Base-by-base conservation (phyloP, 2,888 invertebrate species). In the Thecocarcelia acutangulata region DNA sequence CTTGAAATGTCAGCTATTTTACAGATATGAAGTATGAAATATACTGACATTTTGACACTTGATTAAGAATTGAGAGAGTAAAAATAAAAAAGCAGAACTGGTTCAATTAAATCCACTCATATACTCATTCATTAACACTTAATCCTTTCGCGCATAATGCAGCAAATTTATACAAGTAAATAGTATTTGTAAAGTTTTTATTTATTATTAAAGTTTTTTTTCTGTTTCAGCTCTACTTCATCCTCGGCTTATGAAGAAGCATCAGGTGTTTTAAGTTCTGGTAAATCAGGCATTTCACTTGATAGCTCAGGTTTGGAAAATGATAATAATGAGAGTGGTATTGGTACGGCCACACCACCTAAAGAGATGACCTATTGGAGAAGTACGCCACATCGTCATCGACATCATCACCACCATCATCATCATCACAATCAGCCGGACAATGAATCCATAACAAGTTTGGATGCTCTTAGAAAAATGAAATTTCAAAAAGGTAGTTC, bases 181-280 rank as follows among this genome's bases (percentile, higher is more conserved):
- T 37, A n/a, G 56, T 50, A 15, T 5, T 15, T 24, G 21, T 9
- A 24, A 12, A 50, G 42, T 54, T 58, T 54, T 56, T 21, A 2
- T 40, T 50, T 74, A 33, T 21, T 37, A 63, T 44, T n/a, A 15
- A 2, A n/a, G 1, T 64, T 19, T 46, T 28, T 61, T 40, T 50
- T 42, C 0, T 64, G 11, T 69, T 77, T 6, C 66, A 90, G 88
- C 86, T 90, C 90, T 80, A 90, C 90, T 86, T 91, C 91, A 85
- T 91, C 91, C 70, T 90, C 90, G 85, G 89, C 89, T 59, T 90
- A 90, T 73, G 91, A 91, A 85, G 91, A 90, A 86, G 88, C 90
- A 42, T 86, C 88, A 42, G 89, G 90, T 68, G 88, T 89, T 9
- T 84, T 91, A 42, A 90, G 90, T 84, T 91, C 90, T 24, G 90